A percentile compares a stretch with the other conserved stretches of the same genome.
Evolutionary conservation across 2,113 vertebrate species (phyloP).

Genomic region (Vulpes ferrilata): DNA sequence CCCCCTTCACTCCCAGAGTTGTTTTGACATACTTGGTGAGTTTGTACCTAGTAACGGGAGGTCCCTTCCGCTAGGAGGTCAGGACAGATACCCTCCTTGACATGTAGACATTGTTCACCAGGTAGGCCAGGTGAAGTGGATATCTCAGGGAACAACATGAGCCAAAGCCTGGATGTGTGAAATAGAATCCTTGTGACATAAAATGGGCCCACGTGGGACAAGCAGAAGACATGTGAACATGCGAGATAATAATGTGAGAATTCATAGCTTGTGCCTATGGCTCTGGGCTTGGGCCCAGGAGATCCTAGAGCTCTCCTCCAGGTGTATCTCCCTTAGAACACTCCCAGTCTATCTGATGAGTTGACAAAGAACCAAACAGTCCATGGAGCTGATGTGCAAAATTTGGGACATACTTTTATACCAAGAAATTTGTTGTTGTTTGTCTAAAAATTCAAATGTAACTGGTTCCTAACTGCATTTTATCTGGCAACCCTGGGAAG

Average conservation of each 20-base stretch:
- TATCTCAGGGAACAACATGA: not conserved
- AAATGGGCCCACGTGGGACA: not conserved
- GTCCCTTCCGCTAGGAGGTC: not conserved
- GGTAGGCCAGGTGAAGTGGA: not conserved
- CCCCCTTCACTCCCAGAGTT: not conserved
- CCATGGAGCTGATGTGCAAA: not conserved
- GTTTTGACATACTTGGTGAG: not conserved
- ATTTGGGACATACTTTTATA: not conserved
- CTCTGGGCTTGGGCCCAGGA: not conserved
- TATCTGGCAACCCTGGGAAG: not conserved
- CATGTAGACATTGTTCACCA: not conserved
- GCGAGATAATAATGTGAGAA: no score
- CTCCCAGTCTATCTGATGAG: not conserved
- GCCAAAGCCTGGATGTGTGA: not conserved
- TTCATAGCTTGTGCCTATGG: not conserved
- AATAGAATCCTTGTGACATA: not conserved
- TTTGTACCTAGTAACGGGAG: not conserved
- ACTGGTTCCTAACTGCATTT: not conserved
- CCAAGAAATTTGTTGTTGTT: not conserved
- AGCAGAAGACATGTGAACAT: not conserved
- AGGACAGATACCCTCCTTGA: not conserved
- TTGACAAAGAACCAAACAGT: not conserved
- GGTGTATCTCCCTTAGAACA: not conserved
- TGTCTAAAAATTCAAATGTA: conserved; percentile 36
- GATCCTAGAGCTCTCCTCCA: not conserved